These are phyloP conservation scores for Copidosoma aretas DNA, from an alignment of 2,888 invertebrate genomes.

Conservation along the genomic window DNA sequence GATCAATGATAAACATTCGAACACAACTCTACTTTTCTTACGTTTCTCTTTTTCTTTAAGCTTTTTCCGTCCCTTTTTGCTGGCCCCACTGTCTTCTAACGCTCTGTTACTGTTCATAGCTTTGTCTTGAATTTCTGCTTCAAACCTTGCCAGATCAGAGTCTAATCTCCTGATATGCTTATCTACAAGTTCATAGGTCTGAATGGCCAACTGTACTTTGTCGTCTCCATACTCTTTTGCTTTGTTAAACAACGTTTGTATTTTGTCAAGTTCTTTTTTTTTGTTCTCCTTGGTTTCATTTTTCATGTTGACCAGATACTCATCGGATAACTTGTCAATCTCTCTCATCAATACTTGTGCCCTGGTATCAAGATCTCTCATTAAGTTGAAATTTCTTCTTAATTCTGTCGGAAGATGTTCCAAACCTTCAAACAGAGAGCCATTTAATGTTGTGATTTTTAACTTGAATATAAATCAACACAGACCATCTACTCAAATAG, in stretches of 20 bases:
- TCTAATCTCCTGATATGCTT: conserved; percentile 96
- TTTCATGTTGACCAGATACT: conserved; percentile 77
- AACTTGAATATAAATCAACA: background rate
- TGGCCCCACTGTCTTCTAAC: conserved; percentile 71
- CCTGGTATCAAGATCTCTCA: conserved; percentile 93
- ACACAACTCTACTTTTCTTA: conserved; percentile 62
- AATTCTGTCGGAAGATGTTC: conserved; percentile 94
- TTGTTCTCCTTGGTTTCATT: conserved; percentile 78
- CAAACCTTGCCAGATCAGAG: conserved; percentile 94
- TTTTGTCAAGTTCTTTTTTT: conserved; percentile 82
- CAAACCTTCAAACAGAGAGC: conserved; percentile 68
- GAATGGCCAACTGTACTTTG: conserved; percentile 96
- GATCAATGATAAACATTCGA: background rate
- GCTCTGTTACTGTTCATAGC: conserved; percentile 78
- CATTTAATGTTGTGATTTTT: too few relatives aligned
- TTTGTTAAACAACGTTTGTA: conserved; percentile 88
- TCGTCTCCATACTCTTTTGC: conserved; percentile 97
- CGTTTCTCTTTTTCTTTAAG: conserved; percentile 72
- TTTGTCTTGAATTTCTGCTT: conserved; percentile 96
- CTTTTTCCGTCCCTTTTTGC: conserved; percentile 77
- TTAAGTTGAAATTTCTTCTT: conserved; percentile 92
- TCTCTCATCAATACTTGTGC: conserved; percentile 90
- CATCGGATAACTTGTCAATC: conserved; percentile 86
- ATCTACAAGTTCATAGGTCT: conserved; percentile 97
- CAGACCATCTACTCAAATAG: background rate